phyloP scores from a whole-genome alignment of 2,888 invertebrate genomes.

The Pheosia tremula region DNA sequence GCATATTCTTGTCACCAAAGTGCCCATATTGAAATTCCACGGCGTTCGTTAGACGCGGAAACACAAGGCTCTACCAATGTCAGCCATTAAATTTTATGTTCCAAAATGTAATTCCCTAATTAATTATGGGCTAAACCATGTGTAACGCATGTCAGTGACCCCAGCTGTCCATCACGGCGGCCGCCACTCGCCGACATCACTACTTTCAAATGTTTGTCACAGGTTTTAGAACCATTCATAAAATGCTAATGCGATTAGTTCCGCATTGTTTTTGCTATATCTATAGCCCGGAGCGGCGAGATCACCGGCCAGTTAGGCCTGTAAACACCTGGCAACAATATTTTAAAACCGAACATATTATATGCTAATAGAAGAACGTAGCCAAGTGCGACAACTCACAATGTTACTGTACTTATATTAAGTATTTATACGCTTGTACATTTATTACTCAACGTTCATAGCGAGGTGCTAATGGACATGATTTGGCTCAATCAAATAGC shows the following conservation, averaged over 20 bases:
- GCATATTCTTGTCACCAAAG: background rate
- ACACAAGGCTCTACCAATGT: constrained; percentile 10
- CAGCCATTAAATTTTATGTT: constrained; percentile 19
- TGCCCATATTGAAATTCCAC: constrained; percentile 5
- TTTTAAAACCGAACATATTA: constrained; percentile 52
- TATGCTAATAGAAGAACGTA: constrained; percentile 41
- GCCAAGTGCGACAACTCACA: constrained; percentile 34
- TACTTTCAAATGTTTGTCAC: constrained; percentile 68
- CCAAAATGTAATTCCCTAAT: constrained; percentile 21
- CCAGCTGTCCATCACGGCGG: constrained; percentile 28
- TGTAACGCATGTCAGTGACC: constrained; percentile 41
- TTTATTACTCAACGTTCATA: constrained; percentile 32
- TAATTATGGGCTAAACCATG: constrained; percentile 25
- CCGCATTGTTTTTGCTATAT: constrained; percentile 71
- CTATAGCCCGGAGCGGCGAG: constrained; percentile 59
- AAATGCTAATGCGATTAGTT: constrained; percentile 73
- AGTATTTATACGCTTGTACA: constrained; percentile 39
- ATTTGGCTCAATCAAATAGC: constrained; percentile 53
- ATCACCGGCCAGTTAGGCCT: constrained; percentile 53
- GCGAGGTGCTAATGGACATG: constrained; percentile 68
- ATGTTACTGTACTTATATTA: constrained; percentile 25
- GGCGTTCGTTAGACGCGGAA: constrained; percentile 9
- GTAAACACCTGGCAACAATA: constrained; percentile 63
- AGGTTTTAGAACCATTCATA: constrained; percentile 69
- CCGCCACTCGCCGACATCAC: constrained; percentile 52